phyloP scores from a whole-genome alignment of 2,113 vertebrate genomes.

The Hippocampus barbouri region DNA sequence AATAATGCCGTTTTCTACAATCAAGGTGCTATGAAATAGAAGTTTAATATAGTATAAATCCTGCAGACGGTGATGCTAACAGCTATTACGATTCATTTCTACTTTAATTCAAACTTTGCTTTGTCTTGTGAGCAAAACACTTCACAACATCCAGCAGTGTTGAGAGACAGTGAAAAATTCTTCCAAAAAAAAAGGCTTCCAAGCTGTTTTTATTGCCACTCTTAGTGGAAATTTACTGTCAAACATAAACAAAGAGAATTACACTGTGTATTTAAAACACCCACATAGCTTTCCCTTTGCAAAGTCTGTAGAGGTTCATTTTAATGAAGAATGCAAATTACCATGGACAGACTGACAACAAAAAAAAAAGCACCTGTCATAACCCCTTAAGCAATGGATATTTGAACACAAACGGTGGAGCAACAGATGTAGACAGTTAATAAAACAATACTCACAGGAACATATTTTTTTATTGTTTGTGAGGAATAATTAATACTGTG shows the following conservation, averaged over 20 bases:
- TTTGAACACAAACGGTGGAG: neutral
- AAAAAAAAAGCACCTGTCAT: no score
- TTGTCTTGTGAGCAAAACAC: no score
- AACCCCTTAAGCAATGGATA: neutral
- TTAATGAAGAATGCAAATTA: neutral
- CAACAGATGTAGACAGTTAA: neutral
- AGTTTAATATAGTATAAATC: neutral
- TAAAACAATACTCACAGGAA: no score
- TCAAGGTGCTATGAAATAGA: neutral
- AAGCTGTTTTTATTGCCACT: neutral
- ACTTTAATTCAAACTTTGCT: neutral
- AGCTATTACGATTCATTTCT: neutral
- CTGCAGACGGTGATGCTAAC: neutral
- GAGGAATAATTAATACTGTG: no score
- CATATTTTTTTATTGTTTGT: no score
- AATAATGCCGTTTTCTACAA: neutral
- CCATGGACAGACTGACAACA: neutral
- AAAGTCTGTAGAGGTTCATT: neutral
- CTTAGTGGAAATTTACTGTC: neutral
- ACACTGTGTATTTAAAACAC: neutral
- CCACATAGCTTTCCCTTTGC: neutral
- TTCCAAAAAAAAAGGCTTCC: no score
- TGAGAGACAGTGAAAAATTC: no score
- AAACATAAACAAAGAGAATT: neutral
- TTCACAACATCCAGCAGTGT: neutral